These are phyloP conservation scores for Lipophrys pholis DNA, from an alignment of 2,113 vertebrate genomes.

Conservation along the genomic window DNA sequence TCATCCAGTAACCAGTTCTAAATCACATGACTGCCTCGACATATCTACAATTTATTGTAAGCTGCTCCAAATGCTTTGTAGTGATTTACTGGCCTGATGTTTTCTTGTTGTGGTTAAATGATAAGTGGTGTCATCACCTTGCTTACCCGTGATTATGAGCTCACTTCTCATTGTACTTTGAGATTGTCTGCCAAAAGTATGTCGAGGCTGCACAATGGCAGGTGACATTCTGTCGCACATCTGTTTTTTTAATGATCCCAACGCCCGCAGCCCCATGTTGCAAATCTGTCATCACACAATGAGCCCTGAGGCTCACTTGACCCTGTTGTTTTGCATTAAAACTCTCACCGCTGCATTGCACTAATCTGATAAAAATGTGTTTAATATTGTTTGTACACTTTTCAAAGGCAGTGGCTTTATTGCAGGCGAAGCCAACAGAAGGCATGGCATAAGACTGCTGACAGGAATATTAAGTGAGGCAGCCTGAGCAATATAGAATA, in stretches of 20 bases:
- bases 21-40: background rate
- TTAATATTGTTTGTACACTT: constrained; percentile 85
- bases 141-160: constrained; percentile 9
- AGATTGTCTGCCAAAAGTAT: constrained; percentile 2
- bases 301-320: constrained; percentile 57
- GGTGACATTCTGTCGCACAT: constrained; percentile 31
- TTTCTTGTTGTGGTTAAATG: background rate
- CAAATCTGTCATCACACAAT: constrained; percentile 47
- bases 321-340: constrained; percentile 61
- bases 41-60: background rate
- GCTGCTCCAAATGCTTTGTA: background rate
- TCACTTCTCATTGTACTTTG: constrained; percentile 1
- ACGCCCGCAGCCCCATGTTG: constrained; percentile 35
- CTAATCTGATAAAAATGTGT: constrained; percentile 80
- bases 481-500: constrained; percentile 87
- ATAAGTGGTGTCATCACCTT: constrained; percentile 8
- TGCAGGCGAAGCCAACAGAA: constrained; percentile 81
- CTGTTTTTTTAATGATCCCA: constrained; percentile 40
- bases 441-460: constrained; percentile 81
- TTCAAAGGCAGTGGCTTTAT: constrained; percentile 79
- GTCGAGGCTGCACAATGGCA: constrained; percentile 27
- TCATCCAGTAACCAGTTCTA: no score
- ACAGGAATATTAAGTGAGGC: constrained; percentile 88
- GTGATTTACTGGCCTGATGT: constrained; percentile 4
- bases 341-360: constrained; percentile 56